Evolutionary conservation across 2,888 invertebrate genomes (phyloP).

Genomic region (Drosophila incognita): DNA sequence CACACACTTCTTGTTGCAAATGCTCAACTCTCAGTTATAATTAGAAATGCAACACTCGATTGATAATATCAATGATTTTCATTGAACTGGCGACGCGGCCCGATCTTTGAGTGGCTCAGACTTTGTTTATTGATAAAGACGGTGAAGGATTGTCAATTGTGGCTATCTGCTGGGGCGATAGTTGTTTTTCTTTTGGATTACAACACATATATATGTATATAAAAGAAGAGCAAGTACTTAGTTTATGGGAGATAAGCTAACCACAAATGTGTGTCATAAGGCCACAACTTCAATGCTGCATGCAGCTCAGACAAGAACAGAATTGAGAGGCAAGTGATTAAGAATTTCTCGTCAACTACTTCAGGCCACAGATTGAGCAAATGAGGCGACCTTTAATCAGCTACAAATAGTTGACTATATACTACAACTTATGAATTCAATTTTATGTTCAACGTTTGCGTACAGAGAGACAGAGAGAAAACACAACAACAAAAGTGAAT

Average conservation of each 20-base stretch:
- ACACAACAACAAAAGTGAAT: neutral
- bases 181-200: conserved; percentile 1
- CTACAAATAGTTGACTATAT: neutral
- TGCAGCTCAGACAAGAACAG: conserved; percentile 45
- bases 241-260: conserved; percentile 64
- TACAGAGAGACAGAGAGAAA: neutral
- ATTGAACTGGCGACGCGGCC: conserved; percentile 42
- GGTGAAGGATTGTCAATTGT: conserved; percentile 30
- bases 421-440: neutral
- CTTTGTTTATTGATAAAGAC: conserved; percentile 55
- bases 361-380: neutral
- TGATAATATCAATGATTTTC: conserved; percentile 43
- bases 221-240: conserved; percentile 24
- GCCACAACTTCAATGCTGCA: conserved; percentile 78
- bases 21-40: neutral
- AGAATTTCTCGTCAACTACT: conserved; percentile 1
- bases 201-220: neutral
- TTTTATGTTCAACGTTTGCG: neutral
- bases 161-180: conserved; percentile 36
- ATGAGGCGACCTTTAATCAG: neutral
- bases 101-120: conserved; percentile 36
- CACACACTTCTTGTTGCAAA: neutral
- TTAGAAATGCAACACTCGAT: conserved; percentile 9
- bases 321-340: conserved; percentile 36
- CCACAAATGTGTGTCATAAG: conserved; percentile 79